These are phyloP conservation scores for Amphibalanus amphitrite DNA, from an alignment of 1,140 invertebrate genomes.

Conservation along the genomic window DNA sequence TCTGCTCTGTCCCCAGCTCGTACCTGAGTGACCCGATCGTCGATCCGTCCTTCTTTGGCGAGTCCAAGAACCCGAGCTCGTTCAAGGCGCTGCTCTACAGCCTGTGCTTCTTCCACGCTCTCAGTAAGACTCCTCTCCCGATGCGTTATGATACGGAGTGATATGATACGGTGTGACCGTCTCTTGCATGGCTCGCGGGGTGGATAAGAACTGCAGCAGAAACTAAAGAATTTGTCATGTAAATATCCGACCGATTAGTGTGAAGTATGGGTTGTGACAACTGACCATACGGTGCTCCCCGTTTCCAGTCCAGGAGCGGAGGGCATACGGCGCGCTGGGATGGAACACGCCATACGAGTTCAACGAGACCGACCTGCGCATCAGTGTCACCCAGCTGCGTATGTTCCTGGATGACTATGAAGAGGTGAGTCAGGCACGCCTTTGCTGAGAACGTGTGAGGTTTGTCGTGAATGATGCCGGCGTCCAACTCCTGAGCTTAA, in stretches of 20 bases:
- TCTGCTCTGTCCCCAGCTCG: constrained; percentile 40
- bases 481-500: no score
- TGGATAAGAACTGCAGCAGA: no score
- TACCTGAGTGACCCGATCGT: constrained; percentile 73
- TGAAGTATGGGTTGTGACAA: no score
- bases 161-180: no score
- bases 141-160: no score
- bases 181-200: no score
- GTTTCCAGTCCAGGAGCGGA: constrained; percentile 54
- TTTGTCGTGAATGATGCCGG: no score
- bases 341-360: constrained; percentile 94
- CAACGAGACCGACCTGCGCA: constrained; percentile 83
- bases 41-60: constrained; percentile 71
- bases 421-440: constrained; percentile 29
- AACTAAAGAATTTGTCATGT: no score
- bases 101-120: constrained; percentile 37
- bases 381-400: constrained; percentile 64
- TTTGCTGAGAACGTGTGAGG: no score
- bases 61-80: constrained; percentile 52
- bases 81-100: constrained; percentile 46
- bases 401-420: constrained; percentile 38
- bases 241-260: no score
- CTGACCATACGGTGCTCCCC: no score
- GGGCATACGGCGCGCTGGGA: constrained; percentile 81
- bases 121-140: no score